These are phyloP conservation scores for Drosophila mimetica DNA, from an alignment of 2,888 invertebrate species.

Conservation along the genomic window DNA sequence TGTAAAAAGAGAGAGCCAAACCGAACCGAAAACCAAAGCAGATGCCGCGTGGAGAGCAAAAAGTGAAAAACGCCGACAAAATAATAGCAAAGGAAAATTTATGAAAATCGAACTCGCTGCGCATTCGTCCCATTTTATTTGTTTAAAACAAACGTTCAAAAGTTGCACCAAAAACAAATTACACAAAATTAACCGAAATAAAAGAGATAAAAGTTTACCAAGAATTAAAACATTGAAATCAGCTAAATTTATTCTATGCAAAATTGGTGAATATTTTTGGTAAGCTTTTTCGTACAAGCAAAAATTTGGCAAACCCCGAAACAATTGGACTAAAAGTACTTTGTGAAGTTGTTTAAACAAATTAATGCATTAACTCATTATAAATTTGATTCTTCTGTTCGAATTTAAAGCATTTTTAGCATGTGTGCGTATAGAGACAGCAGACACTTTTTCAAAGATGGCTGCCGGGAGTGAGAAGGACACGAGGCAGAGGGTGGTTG, in stretches of 20 bases:
- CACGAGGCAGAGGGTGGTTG: conserved; percentile 19
- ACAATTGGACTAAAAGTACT: conserved; percentile 24
- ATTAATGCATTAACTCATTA: conserved; percentile 1
- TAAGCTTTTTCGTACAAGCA: conserved; percentile 60
- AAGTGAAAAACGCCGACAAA: conserved; percentile 51
- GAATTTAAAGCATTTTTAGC: conserved; percentile 1
- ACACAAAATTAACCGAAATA: conserved; percentile 19
- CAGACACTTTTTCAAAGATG: conserved; percentile 58
- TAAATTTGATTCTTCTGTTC: background rate
- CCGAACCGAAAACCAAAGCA: conserved; percentile 36
- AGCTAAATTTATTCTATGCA: conserved; percentile 22
- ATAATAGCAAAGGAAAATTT: conserved; percentile 34
- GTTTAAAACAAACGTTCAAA: conserved; percentile 29
- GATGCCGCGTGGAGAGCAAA: conserved; percentile 44
- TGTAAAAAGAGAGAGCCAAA: conserved; percentile 51
- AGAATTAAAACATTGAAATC: conserved; percentile 36
- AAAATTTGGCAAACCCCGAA: conserved; percentile 31
- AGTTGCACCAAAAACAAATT: conserved; percentile 41
- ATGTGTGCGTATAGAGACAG: conserved; percentile 36
- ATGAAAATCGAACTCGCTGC: conserved; percentile 32
- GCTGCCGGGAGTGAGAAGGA: conserved; percentile 52
- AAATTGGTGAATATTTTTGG: conserved; percentile 58
- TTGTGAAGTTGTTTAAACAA: conserved; percentile 32
- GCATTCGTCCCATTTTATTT: conserved; percentile 10
- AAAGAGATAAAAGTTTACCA: conserved; percentile 67